These are phyloP conservation scores for Operophtera brumata DNA, from an alignment of 2,888 invertebrate species.

Conservation along the genomic window DNA sequence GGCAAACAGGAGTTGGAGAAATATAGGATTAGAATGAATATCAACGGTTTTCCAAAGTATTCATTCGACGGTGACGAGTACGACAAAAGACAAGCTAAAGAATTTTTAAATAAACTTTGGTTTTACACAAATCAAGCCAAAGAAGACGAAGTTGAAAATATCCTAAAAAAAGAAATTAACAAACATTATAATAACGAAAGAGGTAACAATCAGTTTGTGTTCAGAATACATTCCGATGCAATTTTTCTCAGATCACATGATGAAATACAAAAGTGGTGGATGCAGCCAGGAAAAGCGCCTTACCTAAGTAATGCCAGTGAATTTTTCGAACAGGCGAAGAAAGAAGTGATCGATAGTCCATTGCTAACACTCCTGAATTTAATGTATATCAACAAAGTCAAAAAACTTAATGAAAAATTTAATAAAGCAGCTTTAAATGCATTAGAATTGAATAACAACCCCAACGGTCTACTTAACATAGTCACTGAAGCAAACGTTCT, in stretches of 20 bases:
- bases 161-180: constrained; percentile 42
- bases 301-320: constrained; percentile 39
- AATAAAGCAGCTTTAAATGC: constrained; percentile 25
- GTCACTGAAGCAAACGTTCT: constrained; percentile 36
- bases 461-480: constrained; percentile 34
- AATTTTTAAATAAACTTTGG: constrained; percentile 45
- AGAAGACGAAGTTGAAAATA: constrained; percentile 41
- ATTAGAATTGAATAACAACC: constrained; percentile 29
- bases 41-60: constrained; percentile 41
- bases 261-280: constrained; percentile 54
- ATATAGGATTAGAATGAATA: constrained; percentile 38
- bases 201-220: constrained; percentile 35
- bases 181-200: constrained; percentile 36
- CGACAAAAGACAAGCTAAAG: constrained; percentile 38
- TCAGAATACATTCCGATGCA: constrained; percentile 46
- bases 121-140: constrained; percentile 49
- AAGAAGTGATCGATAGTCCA: constrained; percentile 44
- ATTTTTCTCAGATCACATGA: constrained; percentile 48
- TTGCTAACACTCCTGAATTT: constrained; percentile 41
- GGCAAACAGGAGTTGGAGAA: constrained; percentile 12
- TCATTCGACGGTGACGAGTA: constrained; percentile 38
- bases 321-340: constrained; percentile 43
- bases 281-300: constrained; percentile 34
- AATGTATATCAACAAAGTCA: constrained; percentile 41
- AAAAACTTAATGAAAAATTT: constrained; percentile 40